Conservation (phyloP, 2,797 vertebrate genomes). For the Falco columbarius region DNA sequence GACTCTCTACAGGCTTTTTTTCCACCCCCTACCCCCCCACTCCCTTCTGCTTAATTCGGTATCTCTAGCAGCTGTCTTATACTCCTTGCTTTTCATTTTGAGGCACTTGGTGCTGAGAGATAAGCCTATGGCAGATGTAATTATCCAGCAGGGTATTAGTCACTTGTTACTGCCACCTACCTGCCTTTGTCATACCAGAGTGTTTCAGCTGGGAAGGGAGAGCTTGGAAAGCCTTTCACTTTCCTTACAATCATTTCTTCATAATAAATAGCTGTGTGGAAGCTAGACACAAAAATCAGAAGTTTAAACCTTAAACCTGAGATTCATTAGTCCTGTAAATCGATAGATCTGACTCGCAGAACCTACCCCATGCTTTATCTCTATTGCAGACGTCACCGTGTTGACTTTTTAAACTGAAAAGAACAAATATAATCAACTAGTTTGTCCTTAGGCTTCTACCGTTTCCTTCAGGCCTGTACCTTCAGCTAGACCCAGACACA, state of each 20-base stretch:
- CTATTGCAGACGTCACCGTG: not conserved
- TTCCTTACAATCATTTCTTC: conserved; percentile 7
- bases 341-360: not conserved
- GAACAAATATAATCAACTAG: not conserved
- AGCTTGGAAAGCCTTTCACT: not conserved
- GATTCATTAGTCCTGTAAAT: not conserved
- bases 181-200: not conserved
- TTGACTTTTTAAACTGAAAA: not conserved
- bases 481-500: not conserved
- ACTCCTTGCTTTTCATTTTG: conserved; percentile 27
- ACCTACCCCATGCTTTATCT: not conserved
- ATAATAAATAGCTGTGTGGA: not conserved
- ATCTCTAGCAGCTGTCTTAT: not conserved
- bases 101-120: conserved; percentile 8
- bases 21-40: not conserved
- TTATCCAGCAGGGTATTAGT: conserved; percentile 26
- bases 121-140: conserved; percentile 38
- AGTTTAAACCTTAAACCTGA: not conserved
- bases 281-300: not conserved
- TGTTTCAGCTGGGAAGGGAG: not conserved
- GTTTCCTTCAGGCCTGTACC: not conserved
- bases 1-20: not conserved
- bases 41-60: not conserved
- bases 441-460: not conserved
- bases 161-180: conserved; percentile 59